phyloP scores from a whole-genome alignment of 2,888 invertebrate genomes.

The Pelosia muscerda region DNA sequence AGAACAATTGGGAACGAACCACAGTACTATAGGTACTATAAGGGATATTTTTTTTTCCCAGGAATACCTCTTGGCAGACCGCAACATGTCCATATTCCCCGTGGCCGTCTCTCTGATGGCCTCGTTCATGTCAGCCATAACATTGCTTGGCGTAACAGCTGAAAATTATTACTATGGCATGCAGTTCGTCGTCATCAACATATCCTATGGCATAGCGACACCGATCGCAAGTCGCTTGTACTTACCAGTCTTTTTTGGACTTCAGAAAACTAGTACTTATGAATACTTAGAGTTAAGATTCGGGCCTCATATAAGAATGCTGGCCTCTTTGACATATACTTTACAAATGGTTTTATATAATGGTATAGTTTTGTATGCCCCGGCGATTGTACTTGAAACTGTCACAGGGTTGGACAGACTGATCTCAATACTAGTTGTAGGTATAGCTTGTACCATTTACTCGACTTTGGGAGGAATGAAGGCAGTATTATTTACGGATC shows the following conservation, averaged over 20 bases:
- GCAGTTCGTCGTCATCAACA: conserved; percentile 92
- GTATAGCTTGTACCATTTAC: conserved; percentile 94
- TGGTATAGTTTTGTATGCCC: conserved; percentile 97
- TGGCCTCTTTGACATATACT: conserved; percentile 94
- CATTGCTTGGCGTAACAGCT: conserved; percentile 94
- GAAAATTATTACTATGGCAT: conserved; percentile 95
- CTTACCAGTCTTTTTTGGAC: conserved; percentile 94
- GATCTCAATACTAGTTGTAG: conserved; percentile 91
- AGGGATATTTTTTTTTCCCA: conserved; percentile 66
- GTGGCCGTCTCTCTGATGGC: conserved; percentile 97
- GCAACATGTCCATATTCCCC: conserved; percentile 92
- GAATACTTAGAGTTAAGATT: conserved; percentile 97
- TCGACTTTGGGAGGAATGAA: conserved; percentile 96
- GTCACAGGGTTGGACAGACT: conserved; percentile 92
- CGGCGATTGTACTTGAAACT: conserved; percentile 95
- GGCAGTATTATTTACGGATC: conserved; percentile 95
- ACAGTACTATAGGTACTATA: background rate
- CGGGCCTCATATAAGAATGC: conserved; percentile 90
- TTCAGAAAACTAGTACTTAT: conserved; percentile 95
- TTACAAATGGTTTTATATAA: conserved; percentile 96
- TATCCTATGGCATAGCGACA: conserved; percentile 91
- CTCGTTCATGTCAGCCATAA: conserved; percentile 97
- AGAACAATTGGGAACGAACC: no score
- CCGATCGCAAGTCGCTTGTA: conserved; percentile 92
- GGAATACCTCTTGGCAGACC: conserved; percentile 94